These are phyloP conservation scores for Drosophila kanapiae DNA, from an alignment of 1,140 invertebrate genomes.

Conservation along the genomic window DNA sequence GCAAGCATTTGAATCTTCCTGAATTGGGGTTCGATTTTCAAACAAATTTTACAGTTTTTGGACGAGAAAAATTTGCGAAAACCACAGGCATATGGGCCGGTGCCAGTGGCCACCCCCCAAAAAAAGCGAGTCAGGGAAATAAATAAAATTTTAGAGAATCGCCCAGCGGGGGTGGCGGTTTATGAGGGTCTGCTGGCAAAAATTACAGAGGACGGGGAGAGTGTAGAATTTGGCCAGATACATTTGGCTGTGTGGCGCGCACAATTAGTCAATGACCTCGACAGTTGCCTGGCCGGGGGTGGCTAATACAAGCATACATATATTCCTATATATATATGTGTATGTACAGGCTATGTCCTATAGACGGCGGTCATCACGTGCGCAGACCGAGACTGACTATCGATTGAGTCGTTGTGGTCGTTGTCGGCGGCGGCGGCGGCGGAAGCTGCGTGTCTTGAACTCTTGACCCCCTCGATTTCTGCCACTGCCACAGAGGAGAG, in stretches of 20 bases:
- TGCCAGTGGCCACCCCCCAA: conserved; percentile 21
- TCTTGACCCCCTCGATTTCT: conserved; percentile 68
- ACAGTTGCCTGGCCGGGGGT: conserved; percentile 48
- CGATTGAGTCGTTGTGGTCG: conserved; percentile 71
- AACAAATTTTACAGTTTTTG: conserved; percentile 63
- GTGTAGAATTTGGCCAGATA: conserved; percentile 38
- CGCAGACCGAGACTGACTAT: conserved; percentile 80
- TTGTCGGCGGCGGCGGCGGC: conserved; percentile 46
- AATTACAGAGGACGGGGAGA: neutral
- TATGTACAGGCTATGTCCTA: conserved; percentile 23
- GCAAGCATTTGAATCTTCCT: conserved; percentile 43
- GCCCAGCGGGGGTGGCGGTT: conserved; percentile 50
- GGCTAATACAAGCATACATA: conserved; percentile 28
- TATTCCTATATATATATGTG: conserved; percentile 1
- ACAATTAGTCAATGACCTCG: conserved; percentile 83
- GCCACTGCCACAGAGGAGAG: conserved; percentile 3
- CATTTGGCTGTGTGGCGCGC: conserved; percentile 55
- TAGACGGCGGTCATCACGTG: conserved; percentile 65
- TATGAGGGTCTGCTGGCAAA: conserved; percentile 7
- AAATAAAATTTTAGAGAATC: conserved; percentile 57
- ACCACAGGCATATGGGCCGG: conserved; percentile 30
- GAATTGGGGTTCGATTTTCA: conserved; percentile 27
- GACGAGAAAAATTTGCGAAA: conserved; percentile 59
- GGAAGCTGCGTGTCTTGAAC: conserved; percentile 81
- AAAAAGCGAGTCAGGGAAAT: conserved; percentile 14